These are phyloP conservation scores for Thyatira batis DNA, from an alignment of 2,888 invertebrate species.

Conservation along the genomic window DNA sequence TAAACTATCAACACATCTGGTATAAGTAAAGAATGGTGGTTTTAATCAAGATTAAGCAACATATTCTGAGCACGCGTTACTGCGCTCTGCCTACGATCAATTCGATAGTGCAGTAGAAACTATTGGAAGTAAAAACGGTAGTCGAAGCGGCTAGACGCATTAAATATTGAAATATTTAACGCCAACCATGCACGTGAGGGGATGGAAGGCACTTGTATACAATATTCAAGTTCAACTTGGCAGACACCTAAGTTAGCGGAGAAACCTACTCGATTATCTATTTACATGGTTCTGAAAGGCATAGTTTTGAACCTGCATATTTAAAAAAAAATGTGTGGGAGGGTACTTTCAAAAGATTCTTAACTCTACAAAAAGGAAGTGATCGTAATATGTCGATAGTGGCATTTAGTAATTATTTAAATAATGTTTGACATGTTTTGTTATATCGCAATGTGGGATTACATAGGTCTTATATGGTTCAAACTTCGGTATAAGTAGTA, in stretches of 20 bases:
- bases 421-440: too few species aligned
- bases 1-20: background rate
- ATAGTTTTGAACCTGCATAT: background rate
- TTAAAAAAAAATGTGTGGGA: background rate
- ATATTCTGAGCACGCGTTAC: background rate
- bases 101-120: slow-evolving; percentile 5
- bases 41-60: background rate
- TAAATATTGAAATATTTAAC: slow-evolving; percentile 52
- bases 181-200: slow-evolving; percentile 16
- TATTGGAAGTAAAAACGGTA: slow-evolving; percentile 27
- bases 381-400: too few species aligned
- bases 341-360: background rate
- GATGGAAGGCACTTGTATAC: slow-evolving; percentile 37
- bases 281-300: slow-evolving; percentile 21
- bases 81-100: background rate
- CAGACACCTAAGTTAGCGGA: slow-evolving; percentile 47
- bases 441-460: too few species aligned
- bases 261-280: slow-evolving; percentile 34
- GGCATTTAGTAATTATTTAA: too few species aligned
- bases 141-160: slow-evolving; percentile 47
- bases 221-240: slow-evolving; percentile 56
- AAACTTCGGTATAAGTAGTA: slow-evolving; percentile 4
- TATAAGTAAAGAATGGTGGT: background rate
- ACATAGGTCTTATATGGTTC: background rate
- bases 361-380: background rate